Percentiles rank a stretch among this genome's conserved stretches.
These are phyloP conservation scores for Atherinosoma microstoma DNA, from an alignment of 2,797 vertebrate species.

Conservation along the genomic window DNA sequence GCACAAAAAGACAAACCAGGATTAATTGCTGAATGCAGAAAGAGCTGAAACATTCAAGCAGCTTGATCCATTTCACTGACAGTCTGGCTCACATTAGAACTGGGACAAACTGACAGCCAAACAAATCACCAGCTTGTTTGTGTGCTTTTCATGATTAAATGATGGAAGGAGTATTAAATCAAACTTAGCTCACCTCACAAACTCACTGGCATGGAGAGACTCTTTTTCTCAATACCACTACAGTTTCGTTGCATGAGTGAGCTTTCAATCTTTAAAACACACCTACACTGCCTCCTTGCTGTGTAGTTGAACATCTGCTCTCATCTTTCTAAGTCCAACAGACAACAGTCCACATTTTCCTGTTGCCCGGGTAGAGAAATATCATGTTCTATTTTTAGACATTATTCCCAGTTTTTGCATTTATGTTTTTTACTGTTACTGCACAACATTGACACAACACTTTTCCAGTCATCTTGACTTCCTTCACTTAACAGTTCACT, in stretches of 20 bases:
- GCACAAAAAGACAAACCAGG: conserved; percentile 36
- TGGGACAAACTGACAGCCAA: conserved; percentile 52
- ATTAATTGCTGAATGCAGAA: conserved; percentile 50
- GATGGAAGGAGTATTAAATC: conserved; percentile 50
- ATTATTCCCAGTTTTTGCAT: background rate
- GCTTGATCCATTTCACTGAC: conserved; percentile 61
- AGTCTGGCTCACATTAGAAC: conserved; percentile 53
- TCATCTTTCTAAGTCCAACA: background rate
- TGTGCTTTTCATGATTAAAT: conserved; percentile 64
- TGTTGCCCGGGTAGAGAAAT: background rate
- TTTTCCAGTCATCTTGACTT: background rate
- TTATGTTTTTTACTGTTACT: background rate
- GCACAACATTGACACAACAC: background rate
- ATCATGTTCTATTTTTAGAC: background rate
- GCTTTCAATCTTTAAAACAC: conserved; percentile 15
- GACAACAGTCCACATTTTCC: background rate
- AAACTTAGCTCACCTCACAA: conserved; percentile 27
- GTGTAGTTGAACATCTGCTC: conserved; percentile 9
- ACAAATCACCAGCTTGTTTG: conserved; percentile 58
- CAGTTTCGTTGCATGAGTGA: conserved; percentile 21
- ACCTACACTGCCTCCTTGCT: conserved; percentile 10
- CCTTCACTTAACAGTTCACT: background rate
- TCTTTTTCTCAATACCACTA: conserved; percentile 9
- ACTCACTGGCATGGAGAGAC: conserved; percentile 5
- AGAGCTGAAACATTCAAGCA: conserved; percentile 51